Evolutionary conservation across 2,888 invertebrate genomes (phyloP), one percentile per base, ranked within the genome.

Genomic region (Caenorhabditis sp.): DNA sequence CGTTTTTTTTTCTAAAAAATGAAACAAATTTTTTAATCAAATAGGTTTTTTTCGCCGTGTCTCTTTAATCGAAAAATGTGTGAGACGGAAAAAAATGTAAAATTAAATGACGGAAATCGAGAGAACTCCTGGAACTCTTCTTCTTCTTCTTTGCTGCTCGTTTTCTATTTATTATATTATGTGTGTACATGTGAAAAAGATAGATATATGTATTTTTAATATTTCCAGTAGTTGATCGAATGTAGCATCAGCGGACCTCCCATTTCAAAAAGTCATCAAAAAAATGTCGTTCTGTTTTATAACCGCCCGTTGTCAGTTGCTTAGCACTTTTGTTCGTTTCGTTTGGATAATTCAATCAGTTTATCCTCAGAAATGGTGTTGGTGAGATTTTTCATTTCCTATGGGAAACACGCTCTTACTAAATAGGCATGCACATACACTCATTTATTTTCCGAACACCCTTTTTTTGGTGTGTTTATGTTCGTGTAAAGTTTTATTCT

Each of bases 321-420:
- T 36, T 43, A 17, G 43, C 14, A 14, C 36, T 43, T 43, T 17
- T 10, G 43, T 43, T 43, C 31, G 10, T 31, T 31, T 31, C 31
- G 4, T 31, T 10, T 31, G 31, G 31, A 31, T 31, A 31, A 31
- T 31, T 31, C 31, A 31, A 31, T 31, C 31, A 31, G 31, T 4
- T 31, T 31, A 31, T 31, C 31, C 31, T 31, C 31, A 4, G 10
- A 31, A 31, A 31, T 31, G 31, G 31, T 31, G 31, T 23, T 19
- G 21, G 53, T 53, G 53, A 53, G 17, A 58, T 43, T 43, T 43
- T 21, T 58, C 57, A 58, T 58, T 58, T 58, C 57, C 57, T 58
- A 36, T 58, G 57, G 57, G 57, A 58, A 58, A 58, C 57, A 26
- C 26, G 26, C 57, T 8, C 8, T 55, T 26, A 43, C 43, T 43